Base-by-base conservation (phyloP, 2,888 invertebrate genomes). In the Pammene aurita region DNA sequence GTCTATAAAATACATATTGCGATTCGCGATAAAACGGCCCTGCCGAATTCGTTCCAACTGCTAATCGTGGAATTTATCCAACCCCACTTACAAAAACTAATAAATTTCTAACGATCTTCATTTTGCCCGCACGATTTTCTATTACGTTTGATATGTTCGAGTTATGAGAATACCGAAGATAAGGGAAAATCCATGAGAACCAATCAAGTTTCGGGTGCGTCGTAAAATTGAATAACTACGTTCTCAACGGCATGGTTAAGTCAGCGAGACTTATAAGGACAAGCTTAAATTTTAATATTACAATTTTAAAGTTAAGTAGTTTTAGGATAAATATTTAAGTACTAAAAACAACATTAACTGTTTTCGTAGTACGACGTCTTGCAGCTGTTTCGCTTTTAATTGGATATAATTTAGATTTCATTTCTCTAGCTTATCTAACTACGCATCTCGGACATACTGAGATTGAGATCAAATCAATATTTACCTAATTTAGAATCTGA, bases 1-100 rank as follows among this genome's bases (percentile, higher is more conserved):
- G 77, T 81, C 89, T 87, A 91, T 91, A 92, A 91, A 92, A 90
- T 92, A 90, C 89, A 91, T 90, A 92, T 91, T 90, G 90, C 88
- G 85, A 90, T 88, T 85, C 85, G 83, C 84, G 90, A 91, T 91
- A 91, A 89, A 90, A 89, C 58, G 86, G 86, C 84, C 81, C 84
- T 80, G 79, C 82, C 83, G 84, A 88, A 88, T 88, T 85, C 83
- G 82, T 85, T 81, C 84, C 81, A 85, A 83, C 82, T 77, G 78
- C 82, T 85, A 84, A 87, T 87, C 81, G 83, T 76, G 73, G 78
- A 84, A 86, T 87, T 88, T 85, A 87, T 86, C 82, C 83, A 77
- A 60, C 57, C 56, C 68, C 63, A 72, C 65, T 63, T 63, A 71
- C 64, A 64, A 70, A 72, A 69, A 56, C 65, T 70, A 71, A 71